Evolutionary conservation across 2,797 vertebrate genomes (phyloP), one percentile per base, ranked within the genome.

Genomic region (Poeciliopsis paucimaculata): DNA sequence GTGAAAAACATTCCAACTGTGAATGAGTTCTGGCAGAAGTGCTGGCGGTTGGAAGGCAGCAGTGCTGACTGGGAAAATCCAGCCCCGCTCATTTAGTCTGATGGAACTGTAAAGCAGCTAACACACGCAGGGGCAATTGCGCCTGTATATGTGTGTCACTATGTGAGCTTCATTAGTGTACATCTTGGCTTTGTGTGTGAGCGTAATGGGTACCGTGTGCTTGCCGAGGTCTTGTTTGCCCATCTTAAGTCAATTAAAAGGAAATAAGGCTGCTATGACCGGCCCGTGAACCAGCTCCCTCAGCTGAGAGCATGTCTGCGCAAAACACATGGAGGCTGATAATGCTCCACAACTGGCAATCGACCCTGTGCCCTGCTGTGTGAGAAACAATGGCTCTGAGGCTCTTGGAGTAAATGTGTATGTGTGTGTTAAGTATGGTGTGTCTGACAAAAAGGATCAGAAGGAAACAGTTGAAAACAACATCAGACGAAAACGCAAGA

Each of bases 201-300:
- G 87, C 87, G 88, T 95, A 95, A 95, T 95, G 92, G 94, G 95
- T 92, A 96, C 96, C 95, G 96, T 95, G 95, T 96, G 95, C 95
- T 93, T 93, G 95, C 94, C 90, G 96, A 97, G 96, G 96, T 96
- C 97, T 96, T 96, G 96, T 98, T 98, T 97, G 96, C 96, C 96
- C 97, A 98, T 97, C 96, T 97, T 98, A 98, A 99, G 96, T 98
- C 96, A 97, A 98, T 98, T 98, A 98, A 97, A 95, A 97, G 96
- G 95, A 96, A 98, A 97, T 96, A 96, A 97, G 95, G 97, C 95
- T 89, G 91, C 95, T 96, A 94, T 98, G 98, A 98, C 97, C 97
- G 95, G 95, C 91, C 95, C 84, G 95, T 98, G 97, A 99, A 98
- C 98, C 96, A 93, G 96, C 95, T 97, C 96, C 91, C 96, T 97